Percentiles rank a stretch among this genome's conserved stretches.
Evolutionary conservation across 2,113 vertebrate genomes (phyloP).

Genomic region (Eublepharis macularius): DNA sequence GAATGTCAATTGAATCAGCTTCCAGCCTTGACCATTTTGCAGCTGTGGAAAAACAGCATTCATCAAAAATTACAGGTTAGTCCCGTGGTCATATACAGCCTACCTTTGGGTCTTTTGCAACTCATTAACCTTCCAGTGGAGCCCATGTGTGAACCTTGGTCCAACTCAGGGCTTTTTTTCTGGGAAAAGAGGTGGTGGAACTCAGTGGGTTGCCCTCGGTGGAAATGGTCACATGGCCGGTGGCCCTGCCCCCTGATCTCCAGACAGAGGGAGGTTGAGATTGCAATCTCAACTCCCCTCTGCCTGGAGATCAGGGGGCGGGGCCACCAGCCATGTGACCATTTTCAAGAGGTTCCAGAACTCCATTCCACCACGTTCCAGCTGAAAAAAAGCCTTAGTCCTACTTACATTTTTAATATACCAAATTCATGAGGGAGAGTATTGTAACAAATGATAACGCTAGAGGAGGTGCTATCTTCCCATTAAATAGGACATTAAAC

Average conservation of each 20-base stretch:
- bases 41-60: conserved; percentile 44
- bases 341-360: too few relatives aligned
- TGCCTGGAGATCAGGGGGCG: too few relatives aligned
- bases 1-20: neutral
- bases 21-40: conserved; percentile 55
- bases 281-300: too few relatives aligned
- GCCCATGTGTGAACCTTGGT: conserved; percentile 39
- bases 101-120: conserved; percentile 48
- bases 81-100: conserved; percentile 27
- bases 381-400: too few relatives aligned
- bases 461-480: conserved; percentile 55
- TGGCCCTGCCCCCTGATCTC: too few relatives aligned
- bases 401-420: conserved; percentile 37
- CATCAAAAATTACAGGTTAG: conserved; percentile 59
- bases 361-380: too few relatives aligned
- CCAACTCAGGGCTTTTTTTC: too few relatives aligned
- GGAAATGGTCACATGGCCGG: too few relatives aligned
- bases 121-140: conserved; percentile 11
- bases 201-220: too few relatives aligned
- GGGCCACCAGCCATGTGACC: too few relatives aligned
- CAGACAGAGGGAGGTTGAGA: too few relatives aligned
- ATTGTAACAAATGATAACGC: conserved; percentile 51
- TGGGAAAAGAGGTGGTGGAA: too few relatives aligned
- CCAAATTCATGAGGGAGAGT: conserved; percentile 28
- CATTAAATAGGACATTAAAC: conserved; percentile 66